These are phyloP conservation scores for Drosophila takahashii DNA, from an alignment of 1,140 invertebrate genomes.

Conservation along the genomic window DNA sequence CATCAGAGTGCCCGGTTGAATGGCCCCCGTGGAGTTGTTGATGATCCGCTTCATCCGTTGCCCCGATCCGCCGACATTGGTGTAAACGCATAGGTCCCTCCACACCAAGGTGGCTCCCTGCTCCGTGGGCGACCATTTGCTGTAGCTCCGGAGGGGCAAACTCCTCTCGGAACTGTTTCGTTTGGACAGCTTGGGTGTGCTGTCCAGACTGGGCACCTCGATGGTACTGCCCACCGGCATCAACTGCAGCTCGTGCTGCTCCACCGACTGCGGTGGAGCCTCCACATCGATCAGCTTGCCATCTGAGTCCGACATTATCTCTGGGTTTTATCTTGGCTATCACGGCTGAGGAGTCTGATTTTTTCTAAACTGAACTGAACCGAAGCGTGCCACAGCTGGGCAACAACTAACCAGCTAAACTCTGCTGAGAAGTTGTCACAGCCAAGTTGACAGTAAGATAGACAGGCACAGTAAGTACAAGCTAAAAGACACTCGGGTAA, in stretches of 20 bases:
- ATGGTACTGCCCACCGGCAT: slow-evolving; percentile 29
- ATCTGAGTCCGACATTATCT: slow-evolving; percentile 64
- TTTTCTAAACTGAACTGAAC: slow-evolving; percentile 16
- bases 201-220: slow-evolving; percentile 60
- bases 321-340: slow-evolving; percentile 15
- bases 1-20: slow-evolving; percentile 92
- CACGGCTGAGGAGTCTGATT: neutral
- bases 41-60: slow-evolving; percentile 88
- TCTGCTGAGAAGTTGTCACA: slow-evolving; percentile 34
- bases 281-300: slow-evolving; percentile 45
- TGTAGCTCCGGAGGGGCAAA: slow-evolving; percentile 84
- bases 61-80: slow-evolving; percentile 84
- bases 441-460: slow-evolving; percentile 37
- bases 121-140: slow-evolving; percentile 86
- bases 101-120: slow-evolving; percentile 89
- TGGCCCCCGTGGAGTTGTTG: slow-evolving; percentile 90
- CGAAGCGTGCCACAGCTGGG: slow-evolving; percentile 51
- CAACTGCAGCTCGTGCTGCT: slow-evolving; percentile 63
- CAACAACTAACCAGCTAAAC: slow-evolving; percentile 48
- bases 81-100: slow-evolving; percentile 90
- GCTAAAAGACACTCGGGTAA: neutral
- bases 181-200: slow-evolving; percentile 68
- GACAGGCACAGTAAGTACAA: slow-evolving; percentile 15
- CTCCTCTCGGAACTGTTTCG: slow-evolving; percentile 78
- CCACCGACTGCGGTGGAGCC: slow-evolving; percentile 15